These are phyloP conservation scores for Chunga burmeisteri DNA, from an alignment of 2,113 vertebrate genomes.

Conservation along the genomic window DNA sequence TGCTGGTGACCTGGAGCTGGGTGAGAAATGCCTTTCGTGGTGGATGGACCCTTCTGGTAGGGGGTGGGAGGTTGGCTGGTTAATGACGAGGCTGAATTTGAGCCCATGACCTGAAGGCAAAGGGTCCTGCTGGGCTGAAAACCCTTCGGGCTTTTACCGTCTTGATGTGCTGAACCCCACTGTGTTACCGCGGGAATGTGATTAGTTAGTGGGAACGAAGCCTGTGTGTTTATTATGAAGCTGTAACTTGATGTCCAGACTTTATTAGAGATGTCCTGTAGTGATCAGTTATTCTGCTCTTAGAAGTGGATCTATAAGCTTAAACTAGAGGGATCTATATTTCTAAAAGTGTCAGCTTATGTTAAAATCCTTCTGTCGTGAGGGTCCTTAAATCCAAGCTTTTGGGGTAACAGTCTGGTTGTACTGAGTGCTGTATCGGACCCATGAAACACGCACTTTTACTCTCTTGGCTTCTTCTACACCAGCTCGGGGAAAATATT, in stretches of 20 bases:
- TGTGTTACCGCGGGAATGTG: not conserved
- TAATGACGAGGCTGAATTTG: not conserved
- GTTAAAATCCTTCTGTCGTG: not conserved
- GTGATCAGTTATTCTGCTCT: too few species aligned
- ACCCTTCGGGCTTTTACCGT: not conserved
- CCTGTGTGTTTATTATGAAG: not conserved
- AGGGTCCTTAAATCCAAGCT: not conserved
- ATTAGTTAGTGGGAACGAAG: not conserved
- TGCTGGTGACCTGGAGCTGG: not conserved
- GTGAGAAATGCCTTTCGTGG: not conserved
- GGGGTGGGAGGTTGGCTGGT: not conserved
- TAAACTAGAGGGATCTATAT: accelerated
- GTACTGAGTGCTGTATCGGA: not conserved
- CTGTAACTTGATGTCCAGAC: not conserved
- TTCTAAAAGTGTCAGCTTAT: not conserved
- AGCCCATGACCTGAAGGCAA: not conserved
- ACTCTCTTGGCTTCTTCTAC: not conserved
- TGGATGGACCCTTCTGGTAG: not conserved
- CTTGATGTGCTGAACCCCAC: not conserved
- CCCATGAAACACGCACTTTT: not conserved
- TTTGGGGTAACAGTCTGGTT: not conserved
- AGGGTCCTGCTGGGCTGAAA: not conserved
- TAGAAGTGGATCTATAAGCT: not conserved
- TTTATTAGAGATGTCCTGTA: not conserved
- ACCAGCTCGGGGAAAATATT: too few species aligned